Evolutionary conservation across 2,888 invertebrate genomes (phyloP).

Genomic region (Folsomia manolachei): DNA sequence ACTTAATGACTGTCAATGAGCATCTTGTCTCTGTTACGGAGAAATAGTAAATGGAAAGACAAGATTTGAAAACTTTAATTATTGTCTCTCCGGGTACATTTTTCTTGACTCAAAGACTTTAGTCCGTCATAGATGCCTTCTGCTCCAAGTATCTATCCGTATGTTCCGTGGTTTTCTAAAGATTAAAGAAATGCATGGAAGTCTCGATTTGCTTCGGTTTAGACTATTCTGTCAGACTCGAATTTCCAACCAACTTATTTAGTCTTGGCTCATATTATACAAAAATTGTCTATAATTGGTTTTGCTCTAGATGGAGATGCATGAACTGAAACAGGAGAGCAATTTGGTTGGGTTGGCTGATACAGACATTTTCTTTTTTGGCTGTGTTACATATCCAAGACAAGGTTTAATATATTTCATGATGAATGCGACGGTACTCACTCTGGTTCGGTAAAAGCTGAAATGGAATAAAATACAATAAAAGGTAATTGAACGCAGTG

Average conservation of each 20-base stretch:
- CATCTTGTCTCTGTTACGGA: too few relatives aligned
- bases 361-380: background rate
- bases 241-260: too few relatives aligned
- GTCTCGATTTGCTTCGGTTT: background rate
- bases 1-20: too few relatives aligned
- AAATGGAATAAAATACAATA: background rate
- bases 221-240: background rate
- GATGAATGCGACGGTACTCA: too few relatives aligned
- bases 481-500: conserved; percentile 46
- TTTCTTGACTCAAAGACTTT: too few relatives aligned
- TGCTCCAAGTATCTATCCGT: too few relatives aligned
- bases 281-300: conserved; percentile 9
- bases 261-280: too few relatives aligned
- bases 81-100: too few relatives aligned
- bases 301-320: conserved; percentile 5
- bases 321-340: background rate
- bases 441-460: conserved; percentile 23
- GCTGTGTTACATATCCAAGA: background rate
- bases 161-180: background rate
- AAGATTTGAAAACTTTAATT: too few relatives aligned
- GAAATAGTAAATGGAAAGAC: too few relatives aligned
- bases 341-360: background rate
- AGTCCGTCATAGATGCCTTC: too few relatives aligned
- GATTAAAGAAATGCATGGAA: background rate
- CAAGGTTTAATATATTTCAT: background rate